Evolutionary conservation across 2,797 vertebrate genomes (phyloP).

Genomic region (Bryconaethiops microstoma): DNA sequence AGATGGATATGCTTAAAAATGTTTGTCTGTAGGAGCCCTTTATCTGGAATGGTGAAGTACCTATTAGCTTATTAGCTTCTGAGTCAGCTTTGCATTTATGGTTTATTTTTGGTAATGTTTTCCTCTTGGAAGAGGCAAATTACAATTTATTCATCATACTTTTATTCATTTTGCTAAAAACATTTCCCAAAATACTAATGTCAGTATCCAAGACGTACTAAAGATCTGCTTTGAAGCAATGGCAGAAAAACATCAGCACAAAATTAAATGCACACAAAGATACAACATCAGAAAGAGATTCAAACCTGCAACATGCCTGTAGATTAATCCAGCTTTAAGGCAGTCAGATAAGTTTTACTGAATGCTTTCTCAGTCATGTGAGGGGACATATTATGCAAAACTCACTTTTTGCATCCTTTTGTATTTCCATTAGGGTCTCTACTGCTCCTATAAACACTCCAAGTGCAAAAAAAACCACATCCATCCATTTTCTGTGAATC

Average conservation of each 20-base stretch:
- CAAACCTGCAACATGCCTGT: too few relatives aligned
- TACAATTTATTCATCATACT: constrained; percentile 9
- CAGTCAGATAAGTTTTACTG: too few relatives aligned
- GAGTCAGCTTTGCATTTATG: constrained; percentile 2
- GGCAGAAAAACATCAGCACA: neutral
- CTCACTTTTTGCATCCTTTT: too few relatives aligned
- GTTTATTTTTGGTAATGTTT: constrained; percentile 2
- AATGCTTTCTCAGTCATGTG: too few relatives aligned
- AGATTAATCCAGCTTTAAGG: too few relatives aligned
- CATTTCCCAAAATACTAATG: neutral
- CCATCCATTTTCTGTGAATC: too few relatives aligned
- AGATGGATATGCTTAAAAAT: neutral
- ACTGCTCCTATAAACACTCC: too few relatives aligned
- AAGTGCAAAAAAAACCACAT: too few relatives aligned
- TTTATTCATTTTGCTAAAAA: neutral
- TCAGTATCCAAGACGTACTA: neutral
- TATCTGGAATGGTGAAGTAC: neutral
- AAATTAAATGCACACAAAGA: neutral
- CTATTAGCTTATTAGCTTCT: neutral
- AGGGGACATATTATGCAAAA: too few relatives aligned
- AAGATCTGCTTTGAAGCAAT: neutral
- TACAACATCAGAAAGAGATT: neutral
- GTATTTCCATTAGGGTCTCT: too few relatives aligned
- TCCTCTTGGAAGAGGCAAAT: constrained; percentile 12
- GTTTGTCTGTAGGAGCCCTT: neutral